Base-by-base conservation (phyloP, 1,140 invertebrate genomes). In the Diuraphis noxia region DNA sequence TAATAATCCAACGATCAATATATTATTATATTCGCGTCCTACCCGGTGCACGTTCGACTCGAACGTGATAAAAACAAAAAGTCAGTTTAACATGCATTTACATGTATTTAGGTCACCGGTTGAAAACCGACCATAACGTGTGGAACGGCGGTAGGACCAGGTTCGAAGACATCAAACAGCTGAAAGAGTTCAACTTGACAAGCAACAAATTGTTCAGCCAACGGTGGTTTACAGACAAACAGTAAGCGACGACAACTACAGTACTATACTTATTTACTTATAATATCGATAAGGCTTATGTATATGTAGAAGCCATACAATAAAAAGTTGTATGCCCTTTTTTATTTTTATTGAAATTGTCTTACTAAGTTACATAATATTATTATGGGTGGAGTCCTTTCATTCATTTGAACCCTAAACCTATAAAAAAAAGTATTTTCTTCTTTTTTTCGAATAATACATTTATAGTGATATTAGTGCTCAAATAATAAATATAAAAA, bases 181-280 rank as follows among this genome's bases (percentile, higher is more conserved):
- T 91, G 72, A 91, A 91, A n/a, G 89, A 91, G 34, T 91, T 91
- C 43, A 82, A 91, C 46, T 36, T 82, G 77, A 82, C 77, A 46
- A 91, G 77, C 43, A 82, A 91, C 36, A 91, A 49, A 52, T 46
- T 91, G 43, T 91, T 91, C 43, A 49, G 77, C 23, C 89, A 91
- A 82, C 77, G 89, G 89, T 91, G 89, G 89, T 91, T 91, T 81
- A 1, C 43, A 81, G 89, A 91, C 46, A 91, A 82, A 91, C 72
- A 81, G 89, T 91, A 81, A 91, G 77, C 21, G 8, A 43, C 7
- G 9, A 52, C 10, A 72, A 72, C 56, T n/a, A 13, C n/a, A 72
- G 17, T 72, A n/a, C 5, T n/a, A 46, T 72, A n/a, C 30, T 49
- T 23, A 72, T 56, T 8, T 56, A 56, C 52, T 25, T 56, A 30